These are phyloP conservation scores for Limnothrissa miodon DNA, from an alignment of 2,113 vertebrate genomes.

Conservation along the genomic window DNA sequence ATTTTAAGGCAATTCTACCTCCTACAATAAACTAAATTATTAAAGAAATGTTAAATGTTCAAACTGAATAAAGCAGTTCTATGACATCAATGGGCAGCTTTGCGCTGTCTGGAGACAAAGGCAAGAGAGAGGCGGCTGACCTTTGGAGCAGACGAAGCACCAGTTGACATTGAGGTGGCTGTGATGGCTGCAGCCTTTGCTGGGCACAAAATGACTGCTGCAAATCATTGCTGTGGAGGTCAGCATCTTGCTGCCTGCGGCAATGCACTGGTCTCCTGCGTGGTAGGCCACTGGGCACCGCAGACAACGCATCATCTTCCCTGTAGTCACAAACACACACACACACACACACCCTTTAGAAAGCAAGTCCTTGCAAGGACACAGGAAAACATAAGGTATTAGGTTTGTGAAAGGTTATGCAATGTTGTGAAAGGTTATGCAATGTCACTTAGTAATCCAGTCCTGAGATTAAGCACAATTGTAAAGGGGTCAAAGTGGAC, in stretches of 20 bases:
- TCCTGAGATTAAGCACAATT: too few relatives aligned
- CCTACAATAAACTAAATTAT: too few relatives aligned
- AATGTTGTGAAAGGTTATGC: too few relatives aligned
- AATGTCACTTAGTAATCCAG: too few relatives aligned
- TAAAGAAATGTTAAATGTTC: too few relatives aligned
- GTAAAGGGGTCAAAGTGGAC: too few relatives aligned
- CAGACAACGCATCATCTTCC: conserved; percentile 91
- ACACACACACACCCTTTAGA: not conserved
- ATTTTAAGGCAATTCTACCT: too few relatives aligned
- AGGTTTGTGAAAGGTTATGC: too few relatives aligned
- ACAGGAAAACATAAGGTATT: too few relatives aligned
- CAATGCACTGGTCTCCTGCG: conserved; percentile 84
- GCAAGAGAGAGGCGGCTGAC: conserved; percentile 57
- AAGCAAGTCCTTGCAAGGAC: not conserved
- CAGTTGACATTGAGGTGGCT: conserved; percentile 97
- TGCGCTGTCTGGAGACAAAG: not conserved
- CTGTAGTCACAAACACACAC: conserved; percentile 67
- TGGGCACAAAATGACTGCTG: conserved; percentile 88
- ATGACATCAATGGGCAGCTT: too few relatives aligned
- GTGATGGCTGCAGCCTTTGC: conserved; percentile 90
- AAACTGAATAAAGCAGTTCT: too few relatives aligned
- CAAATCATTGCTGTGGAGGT: conserved; percentile 86
- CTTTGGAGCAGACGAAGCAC: conserved; percentile 99
- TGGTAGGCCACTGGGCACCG: conserved; percentile 95
- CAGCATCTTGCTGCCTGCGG: conserved; percentile 86